Evolutionary conservation across 2,113 vertebrate species (phyloP).

Genomic region (Carassius gibelio): DNA sequence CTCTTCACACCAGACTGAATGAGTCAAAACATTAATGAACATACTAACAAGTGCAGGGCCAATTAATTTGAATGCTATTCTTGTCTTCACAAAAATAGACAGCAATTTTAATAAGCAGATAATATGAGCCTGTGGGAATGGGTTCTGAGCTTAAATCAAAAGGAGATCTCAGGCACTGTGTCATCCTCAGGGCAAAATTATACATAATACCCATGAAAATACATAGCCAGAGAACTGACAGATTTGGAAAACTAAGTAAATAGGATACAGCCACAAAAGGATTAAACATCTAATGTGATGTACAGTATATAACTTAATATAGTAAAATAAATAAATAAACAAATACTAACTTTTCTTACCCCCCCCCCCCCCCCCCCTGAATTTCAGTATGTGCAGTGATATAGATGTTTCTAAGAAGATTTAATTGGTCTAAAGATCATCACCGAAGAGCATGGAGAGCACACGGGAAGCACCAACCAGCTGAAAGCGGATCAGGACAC

Average conservation of each 20-base stretch:
- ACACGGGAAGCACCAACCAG: too few species aligned
- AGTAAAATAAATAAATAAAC: neutral
- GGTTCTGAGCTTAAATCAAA: slow-evolving; percentile 10
- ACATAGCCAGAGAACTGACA: neutral
- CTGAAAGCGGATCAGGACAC: too few species aligned
- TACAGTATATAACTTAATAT: neutral
- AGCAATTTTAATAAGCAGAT: neutral
- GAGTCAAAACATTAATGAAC: slow-evolving; percentile 13
- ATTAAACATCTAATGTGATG: too few species aligned
- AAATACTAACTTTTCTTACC: too few species aligned
- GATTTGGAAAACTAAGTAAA: neutral
- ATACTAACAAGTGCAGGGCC: slow-evolving; percentile 18
- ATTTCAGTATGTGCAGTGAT: neutral
- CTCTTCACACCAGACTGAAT: slow-evolving; percentile 3
- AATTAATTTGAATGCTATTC: slow-evolving; percentile 31
- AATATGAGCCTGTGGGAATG: neutral
- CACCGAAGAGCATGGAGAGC: too few species aligned
- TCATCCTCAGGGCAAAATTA: slow-evolving; percentile 6
- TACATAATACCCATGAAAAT: slow-evolving; percentile 9
- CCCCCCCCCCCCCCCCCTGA: neutral
- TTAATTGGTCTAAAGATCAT: neutral
- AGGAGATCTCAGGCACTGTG: neutral
- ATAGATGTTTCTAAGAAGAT: neutral
- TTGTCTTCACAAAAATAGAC: neutral
- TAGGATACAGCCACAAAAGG: neutral